phyloP scores from a whole-genome alignment of 92 coral and sea anemone genomes.

The Desmophyllum pertusum region DNA sequence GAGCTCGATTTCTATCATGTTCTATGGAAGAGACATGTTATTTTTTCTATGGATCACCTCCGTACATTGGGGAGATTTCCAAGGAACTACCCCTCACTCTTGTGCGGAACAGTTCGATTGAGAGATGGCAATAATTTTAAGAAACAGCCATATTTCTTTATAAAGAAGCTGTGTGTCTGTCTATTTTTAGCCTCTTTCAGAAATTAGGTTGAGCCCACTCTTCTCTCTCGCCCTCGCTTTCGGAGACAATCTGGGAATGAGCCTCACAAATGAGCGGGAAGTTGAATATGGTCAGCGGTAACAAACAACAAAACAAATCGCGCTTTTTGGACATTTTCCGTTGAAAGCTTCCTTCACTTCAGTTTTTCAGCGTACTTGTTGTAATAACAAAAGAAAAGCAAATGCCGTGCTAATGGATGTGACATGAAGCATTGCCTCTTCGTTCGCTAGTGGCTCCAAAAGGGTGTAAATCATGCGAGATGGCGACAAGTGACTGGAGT shows the following conservation, averaged over 20 bases:
- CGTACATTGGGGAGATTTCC: too few species aligned
- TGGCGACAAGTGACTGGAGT: slow-evolving; percentile 78
- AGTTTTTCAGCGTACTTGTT: slow-evolving; percentile 5
- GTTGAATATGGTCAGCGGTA: slow-evolving; percentile 45
- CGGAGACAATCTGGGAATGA: slow-evolving; percentile 22
- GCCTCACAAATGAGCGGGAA: slow-evolving; percentile 31
- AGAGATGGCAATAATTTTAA: too few species aligned
- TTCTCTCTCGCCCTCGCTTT: not conserved
- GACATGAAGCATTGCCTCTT: slow-evolving; percentile 18
- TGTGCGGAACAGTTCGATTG: too few species aligned
- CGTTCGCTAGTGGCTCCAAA: not conserved
- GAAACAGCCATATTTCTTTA: too few species aligned
- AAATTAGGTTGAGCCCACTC: too few species aligned
- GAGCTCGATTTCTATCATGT: too few species aligned
- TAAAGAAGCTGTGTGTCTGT: too few species aligned
- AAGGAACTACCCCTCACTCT: too few species aligned
- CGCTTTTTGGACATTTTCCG: slow-evolving; percentile 29
- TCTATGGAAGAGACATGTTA: too few species aligned
- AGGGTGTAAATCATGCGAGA: slow-evolving; percentile 25
- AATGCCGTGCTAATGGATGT: slow-evolving; percentile 36
- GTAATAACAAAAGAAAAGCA: not conserved
- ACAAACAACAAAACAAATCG: slow-evolving; percentile 29
- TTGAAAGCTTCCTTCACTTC: slow-evolving; percentile 3
- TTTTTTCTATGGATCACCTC: too few species aligned
- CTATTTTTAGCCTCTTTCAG: too few species aligned